phyloP scores from a whole-genome alignment of 2,113 vertebrate genomes.

The Pseudorhombus dupliciocellatus region DNA sequence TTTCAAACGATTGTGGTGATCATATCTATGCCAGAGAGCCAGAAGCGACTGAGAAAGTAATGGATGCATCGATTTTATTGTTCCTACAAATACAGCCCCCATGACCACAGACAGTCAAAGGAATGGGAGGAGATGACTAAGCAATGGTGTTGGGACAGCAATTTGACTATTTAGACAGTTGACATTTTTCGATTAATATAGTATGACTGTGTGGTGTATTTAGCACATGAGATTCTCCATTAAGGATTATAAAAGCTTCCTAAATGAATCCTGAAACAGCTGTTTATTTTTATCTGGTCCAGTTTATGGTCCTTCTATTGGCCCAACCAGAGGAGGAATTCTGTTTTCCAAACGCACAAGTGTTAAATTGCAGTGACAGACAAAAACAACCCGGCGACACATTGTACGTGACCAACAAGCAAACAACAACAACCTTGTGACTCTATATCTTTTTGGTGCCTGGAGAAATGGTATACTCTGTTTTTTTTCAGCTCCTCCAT shows the following conservation, averaged over 20 bases:
- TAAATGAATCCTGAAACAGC: not conserved
- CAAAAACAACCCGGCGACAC: slow-evolving; percentile 3
- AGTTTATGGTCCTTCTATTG: not conserved
- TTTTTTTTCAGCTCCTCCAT: too few species aligned
- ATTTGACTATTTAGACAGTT: not conserved
- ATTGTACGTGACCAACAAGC: slow-evolving; percentile 1
- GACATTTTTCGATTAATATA: not conserved
- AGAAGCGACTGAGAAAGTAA: not conserved
- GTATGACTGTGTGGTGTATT: not conserved
- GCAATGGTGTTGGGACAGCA: not conserved
- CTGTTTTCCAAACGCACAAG: slow-evolving; percentile 38
- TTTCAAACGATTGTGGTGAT: slow-evolving; percentile 17
- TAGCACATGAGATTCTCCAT: too few species aligned
- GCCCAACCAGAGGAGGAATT: slow-evolving; percentile 16
- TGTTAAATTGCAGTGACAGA: slow-evolving; percentile 34
- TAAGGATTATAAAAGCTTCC: too few species aligned
- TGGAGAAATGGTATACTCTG: too few species aligned
- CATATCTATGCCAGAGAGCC: slow-evolving; percentile 1
- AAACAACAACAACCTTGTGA: slow-evolving; percentile 29
- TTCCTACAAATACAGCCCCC: not conserved
- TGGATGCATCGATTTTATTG: slow-evolving; percentile 1
- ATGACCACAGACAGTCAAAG: not conserved
- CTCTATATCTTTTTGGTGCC: too few species aligned
- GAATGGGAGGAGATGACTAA: not conserved
- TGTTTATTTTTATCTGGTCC: not conserved